Base-by-base conservation (phyloP, 2,113 vertebrate species). In the Sitta europaea region DNA sequence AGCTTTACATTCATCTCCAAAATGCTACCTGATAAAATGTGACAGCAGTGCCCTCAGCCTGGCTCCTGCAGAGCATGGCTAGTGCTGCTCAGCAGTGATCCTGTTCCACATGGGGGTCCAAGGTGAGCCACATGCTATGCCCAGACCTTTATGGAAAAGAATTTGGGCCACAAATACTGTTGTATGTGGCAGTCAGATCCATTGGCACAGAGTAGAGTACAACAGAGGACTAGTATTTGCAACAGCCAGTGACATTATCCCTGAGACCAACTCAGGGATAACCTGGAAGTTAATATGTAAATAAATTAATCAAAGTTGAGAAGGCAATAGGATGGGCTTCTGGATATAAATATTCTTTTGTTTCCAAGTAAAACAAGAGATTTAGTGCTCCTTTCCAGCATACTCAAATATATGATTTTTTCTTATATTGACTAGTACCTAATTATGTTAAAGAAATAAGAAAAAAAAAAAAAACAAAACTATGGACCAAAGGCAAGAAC, bases 41-140 rank as follows among this genome's bases (percentile, higher is more conserved):
- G 61, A 15, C 22, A 86, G 55, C 50, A 53, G 45, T 25, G 54
- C 3, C 28, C 20, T 79, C 54, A n/a, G 36, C 47, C 40, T 83
- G 75, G 62, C n/a, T 74, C 40, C 75, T 27, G 9, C 36, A 72
- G 16, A n/a, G 19, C n/a, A 55, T 5, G 62, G 21, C 31, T 16
- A 3, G 17, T 9, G 75, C 29, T 58, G 8, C 9, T 78, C 62
- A 67, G 28, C 35, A 79, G 16, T 1, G 2, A 24, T n/a, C 40
- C 36, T 57, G 7, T 12, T 36, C 33, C 55, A 45, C 0, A 0
- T 21, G 35, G 29, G 54, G 12, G 23, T 70, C 59, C 28, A 3
- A 81, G 15, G 6, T 45, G n/a, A 84, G 68, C 33, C 29, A 59
- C 23, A 58, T 45, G 35, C 14, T 36, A 6, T 1, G 1, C 5